Evolutionary conservation across 1,140 invertebrate genomes (phyloP), one percentile per base, ranked within the genome.

Genomic region (Drosophila funebris): DNA sequence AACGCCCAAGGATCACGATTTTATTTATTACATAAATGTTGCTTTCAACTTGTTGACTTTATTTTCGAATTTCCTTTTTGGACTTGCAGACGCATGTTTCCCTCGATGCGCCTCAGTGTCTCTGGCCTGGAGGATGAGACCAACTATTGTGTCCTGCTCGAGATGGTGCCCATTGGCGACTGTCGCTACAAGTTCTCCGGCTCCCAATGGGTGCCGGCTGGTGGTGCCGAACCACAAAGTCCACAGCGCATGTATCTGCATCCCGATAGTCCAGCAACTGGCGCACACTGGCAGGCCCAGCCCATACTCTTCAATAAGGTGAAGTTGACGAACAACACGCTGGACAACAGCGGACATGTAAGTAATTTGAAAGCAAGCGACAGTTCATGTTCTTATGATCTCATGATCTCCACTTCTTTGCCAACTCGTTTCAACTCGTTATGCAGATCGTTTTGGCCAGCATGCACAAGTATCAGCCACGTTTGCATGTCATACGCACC

Each of bases 391-490:
- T 27, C 9, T 22, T 13, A 14, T n/a, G 13, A 1, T 41, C 27
- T 1, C 13, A 20, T 14, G 11, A 13, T 57, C 5, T 37, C 43
- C 37, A n/a, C 24, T 1, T 16, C 27, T 41, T 7, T 5, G 5
- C 14, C n/a, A n/a, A n/a, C n/a, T n/a, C n/a, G n/a, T n/a, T n/a
- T n/a, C n/a, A n/a, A n/a, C n/a, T n/a, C n/a, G n/a, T 29, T 31
- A 22, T 37, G 9, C 93, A 97, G 96, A 95, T 97, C 64, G 95
- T 98, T 0, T 92, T 99, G 36, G 97, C 96, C 8, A 98, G 97
- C 1, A 98, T 98, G 97, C 97, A 98, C 92, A 98, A 98, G 91
- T 98, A 98, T 91, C 93, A 97, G 63, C 97, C 97, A 0, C 93
- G 95, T 7, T 94, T 98, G 48, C 95, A 97, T 92, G 94, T 99